Conservation (phyloP, 2,888 invertebrate genomes). For the Cephonodes hylas region DNA sequence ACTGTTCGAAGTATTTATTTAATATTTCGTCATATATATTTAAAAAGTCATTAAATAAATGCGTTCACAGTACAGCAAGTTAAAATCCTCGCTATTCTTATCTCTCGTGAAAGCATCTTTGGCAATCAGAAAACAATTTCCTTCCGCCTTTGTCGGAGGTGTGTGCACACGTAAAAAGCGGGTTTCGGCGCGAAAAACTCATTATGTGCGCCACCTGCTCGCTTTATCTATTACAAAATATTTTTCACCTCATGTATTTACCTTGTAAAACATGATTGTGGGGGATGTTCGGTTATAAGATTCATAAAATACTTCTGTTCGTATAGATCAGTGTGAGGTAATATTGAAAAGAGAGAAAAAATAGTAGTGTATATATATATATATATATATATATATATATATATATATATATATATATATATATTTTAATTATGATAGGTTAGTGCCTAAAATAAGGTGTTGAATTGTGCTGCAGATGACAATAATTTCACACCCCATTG, state of each 20-base stretch:
- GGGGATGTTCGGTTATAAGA: background rate
- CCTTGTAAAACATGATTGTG: conserved; percentile 4
- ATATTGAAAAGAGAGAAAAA: too few species aligned
- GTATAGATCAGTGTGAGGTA: too few species aligned
- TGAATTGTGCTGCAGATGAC: too few species aligned
- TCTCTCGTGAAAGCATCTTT: conserved; percentile 25
- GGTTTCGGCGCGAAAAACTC: conserved; percentile 6
- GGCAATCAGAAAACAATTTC: conserved; percentile 47
- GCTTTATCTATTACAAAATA: conserved; percentile 7
- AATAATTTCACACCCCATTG: too few species aligned
- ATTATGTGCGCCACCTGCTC: conserved; percentile 6
- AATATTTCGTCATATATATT: too few species aligned
- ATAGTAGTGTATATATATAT: too few species aligned
- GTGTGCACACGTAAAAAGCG: conserved; percentile 11
- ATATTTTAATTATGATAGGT: too few species aligned
- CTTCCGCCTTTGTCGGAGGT: conserved; percentile 15
- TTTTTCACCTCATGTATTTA: conserved; percentile 9
- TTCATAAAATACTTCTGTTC: background rate
- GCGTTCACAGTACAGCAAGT: background rate
- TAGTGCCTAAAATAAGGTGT: too few species aligned
- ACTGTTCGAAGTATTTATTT: too few species aligned
- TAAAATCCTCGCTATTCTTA: background rate
- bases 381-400: too few species aligned
- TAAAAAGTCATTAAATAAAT: background rate
- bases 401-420: too few species aligned